These are phyloP conservation scores for Arion vulgaris DNA, from an alignment of 1,140 invertebrate species.

Conservation along the genomic window DNA sequence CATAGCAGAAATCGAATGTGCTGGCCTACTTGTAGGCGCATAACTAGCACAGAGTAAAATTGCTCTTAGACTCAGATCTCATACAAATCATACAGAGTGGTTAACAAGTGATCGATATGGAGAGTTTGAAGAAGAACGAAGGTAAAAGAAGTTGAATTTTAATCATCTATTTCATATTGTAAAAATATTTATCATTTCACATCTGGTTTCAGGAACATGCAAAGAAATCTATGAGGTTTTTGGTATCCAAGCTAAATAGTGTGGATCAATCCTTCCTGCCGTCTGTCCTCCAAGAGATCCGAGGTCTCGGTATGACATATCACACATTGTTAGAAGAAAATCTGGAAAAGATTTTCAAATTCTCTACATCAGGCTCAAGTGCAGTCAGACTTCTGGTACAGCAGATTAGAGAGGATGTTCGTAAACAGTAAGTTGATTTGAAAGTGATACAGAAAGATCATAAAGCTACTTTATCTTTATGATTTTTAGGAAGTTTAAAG, in stretches of 20 bases:
- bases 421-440: slow-evolving; percentile 60
- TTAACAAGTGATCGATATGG: too few relatives aligned
- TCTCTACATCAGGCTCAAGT: slow-evolving; percentile 70
- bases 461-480: too few relatives aligned
- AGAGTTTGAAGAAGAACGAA: too few relatives aligned
- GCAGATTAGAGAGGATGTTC: slow-evolving; percentile 71
- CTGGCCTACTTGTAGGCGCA: too few relatives aligned
- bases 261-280: slow-evolving; percentile 81
- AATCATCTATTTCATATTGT: too few relatives aligned
- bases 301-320: slow-evolving; percentile 82
- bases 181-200: not conserved
- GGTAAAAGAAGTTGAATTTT: too few relatives aligned
- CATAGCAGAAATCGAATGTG: too few relatives aligned
- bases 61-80: too few relatives aligned
- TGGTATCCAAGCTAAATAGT: slow-evolving; percentile 80
- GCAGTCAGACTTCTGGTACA: slow-evolving; percentile 73
- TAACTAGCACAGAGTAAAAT: too few relatives aligned
- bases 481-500: too few relatives aligned
- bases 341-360: slow-evolving; percentile 80
- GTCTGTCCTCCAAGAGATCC: slow-evolving; percentile 83
- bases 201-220: slow-evolving; percentile 72
- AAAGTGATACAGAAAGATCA: not conserved
- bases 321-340: slow-evolving; percentile 84
- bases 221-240: slow-evolving; percentile 84
- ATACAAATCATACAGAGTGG: too few relatives aligned